Evolutionary conservation across 2,888 invertebrate species (phyloP).

Genomic region (Agriotes lineatus): DNA sequence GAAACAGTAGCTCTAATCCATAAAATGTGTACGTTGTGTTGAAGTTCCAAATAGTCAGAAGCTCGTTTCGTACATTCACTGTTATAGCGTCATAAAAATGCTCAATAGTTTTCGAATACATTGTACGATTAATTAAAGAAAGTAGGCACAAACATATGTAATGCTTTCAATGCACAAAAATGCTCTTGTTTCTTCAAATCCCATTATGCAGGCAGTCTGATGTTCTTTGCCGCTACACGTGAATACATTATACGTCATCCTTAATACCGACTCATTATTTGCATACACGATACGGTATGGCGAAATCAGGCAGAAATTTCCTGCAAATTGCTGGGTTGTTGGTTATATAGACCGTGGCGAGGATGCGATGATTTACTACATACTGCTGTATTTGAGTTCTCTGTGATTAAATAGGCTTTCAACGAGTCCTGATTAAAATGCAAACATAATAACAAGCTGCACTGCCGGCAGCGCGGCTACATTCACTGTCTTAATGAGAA

Average conservation of each 20-base stretch:
- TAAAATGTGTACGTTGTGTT: too few relatives aligned
- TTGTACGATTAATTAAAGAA: too few relatives aligned
- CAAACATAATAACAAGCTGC: constrained; percentile 39
- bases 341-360: constrained; percentile 26
- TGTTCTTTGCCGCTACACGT: neutral
- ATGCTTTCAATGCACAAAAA: too few relatives aligned
- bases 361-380: constrained; percentile 32
- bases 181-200: neutral
- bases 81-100: too few relatives aligned
- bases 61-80: too few relatives aligned
- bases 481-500: constrained; percentile 25
- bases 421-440: constrained; percentile 36
- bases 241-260: constrained; percentile 12
- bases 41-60: too few relatives aligned
- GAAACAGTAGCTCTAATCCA: too few relatives aligned
- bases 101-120: too few relatives aligned
- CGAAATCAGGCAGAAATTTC: constrained; percentile 34
- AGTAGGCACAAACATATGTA: too few relatives aligned
- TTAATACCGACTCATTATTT: constrained; percentile 4
- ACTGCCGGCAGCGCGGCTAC: neutral
- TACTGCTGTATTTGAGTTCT: constrained; percentile 26
- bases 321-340: constrained; percentile 32
- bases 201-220: neutral
- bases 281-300: constrained; percentile 21
- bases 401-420: constrained; percentile 32